Percentiles rank a stretch among this genome's conserved stretches.
phyloP scores from a whole-genome alignment of 2,797 vertebrate species.

The Masticophis lateralis region DNA sequence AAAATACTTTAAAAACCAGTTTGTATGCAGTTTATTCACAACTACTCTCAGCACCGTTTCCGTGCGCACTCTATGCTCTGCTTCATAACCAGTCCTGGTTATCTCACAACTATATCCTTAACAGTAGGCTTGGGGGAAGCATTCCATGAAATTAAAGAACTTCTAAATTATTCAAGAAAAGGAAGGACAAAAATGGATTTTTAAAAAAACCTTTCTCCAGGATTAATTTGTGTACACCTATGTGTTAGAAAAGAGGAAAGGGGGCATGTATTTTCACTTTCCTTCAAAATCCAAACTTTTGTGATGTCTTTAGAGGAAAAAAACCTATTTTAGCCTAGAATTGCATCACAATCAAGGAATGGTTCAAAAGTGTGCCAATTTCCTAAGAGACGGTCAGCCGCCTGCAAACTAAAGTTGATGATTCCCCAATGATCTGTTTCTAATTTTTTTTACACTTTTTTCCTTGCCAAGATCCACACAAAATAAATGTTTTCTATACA shows the following conservation, averaged over 20 bases:
- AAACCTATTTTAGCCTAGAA: constrained; percentile 41
- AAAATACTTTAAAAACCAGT: too few relatives aligned
- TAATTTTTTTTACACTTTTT: constrained; percentile 43
- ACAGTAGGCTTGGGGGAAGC: neutral
- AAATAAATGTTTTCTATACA: constrained; percentile 40
- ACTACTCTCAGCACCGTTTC: too few relatives aligned
- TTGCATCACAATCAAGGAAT: constrained; percentile 59
- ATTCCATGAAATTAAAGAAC: neutral
- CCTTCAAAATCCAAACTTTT: neutral
- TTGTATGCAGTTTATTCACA: too few relatives aligned
- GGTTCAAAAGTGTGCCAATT: constrained; percentile 36
- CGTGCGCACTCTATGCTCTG: too few relatives aligned
- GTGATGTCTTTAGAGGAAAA: constrained; percentile 16
- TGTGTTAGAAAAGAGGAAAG: neutral
- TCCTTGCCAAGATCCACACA: constrained; percentile 54
- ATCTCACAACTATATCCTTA: too few relatives aligned
- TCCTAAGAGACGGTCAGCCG: constrained; percentile 42
- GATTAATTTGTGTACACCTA: neutral
- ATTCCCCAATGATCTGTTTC: constrained; percentile 64
- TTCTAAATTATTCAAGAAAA: neutral
- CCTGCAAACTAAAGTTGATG: constrained; percentile 55
- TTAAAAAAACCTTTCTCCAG: neutral
- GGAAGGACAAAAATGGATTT: neutral
- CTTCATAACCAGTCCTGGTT: too few relatives aligned
- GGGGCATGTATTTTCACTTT: neutral